Percentiles rank a stretch among this genome's conserved stretches.
These are phyloP conservation scores for Carassius carassius DNA, from an alignment of 2,113 vertebrate species.

Conservation along the genomic window DNA sequence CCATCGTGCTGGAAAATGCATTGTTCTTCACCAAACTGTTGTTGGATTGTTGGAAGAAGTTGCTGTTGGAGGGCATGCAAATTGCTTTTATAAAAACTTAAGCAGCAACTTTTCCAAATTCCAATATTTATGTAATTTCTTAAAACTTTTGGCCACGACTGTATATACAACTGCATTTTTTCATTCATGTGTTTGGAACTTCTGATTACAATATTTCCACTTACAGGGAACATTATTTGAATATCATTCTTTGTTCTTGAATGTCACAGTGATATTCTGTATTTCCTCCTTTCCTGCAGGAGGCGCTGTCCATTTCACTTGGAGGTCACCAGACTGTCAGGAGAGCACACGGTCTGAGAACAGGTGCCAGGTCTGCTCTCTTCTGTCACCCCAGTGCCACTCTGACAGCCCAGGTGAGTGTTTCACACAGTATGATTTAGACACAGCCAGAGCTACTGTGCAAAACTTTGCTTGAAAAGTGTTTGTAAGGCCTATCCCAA, in stretches of 20 bases:
- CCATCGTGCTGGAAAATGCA: no score
- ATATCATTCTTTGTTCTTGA: not conserved
- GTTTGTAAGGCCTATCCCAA: not conserved
- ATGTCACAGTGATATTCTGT: conserved; percentile 7
- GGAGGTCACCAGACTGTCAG: conserved; percentile 72
- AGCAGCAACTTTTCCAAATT: no score
- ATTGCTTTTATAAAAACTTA: no score
- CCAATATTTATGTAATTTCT: no score
- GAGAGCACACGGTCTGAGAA: conserved; percentile 76
- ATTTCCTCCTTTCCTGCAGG: conserved; percentile 61
- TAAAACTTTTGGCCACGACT: not conserved
- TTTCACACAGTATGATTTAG: no score
- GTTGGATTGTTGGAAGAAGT: no score
- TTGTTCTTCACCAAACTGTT: no score
- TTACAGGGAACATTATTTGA: not conserved
- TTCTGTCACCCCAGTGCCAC: conserved; percentile 71
- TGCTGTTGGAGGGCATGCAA: no score
- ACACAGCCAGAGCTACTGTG: not conserved
- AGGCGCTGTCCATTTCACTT: conserved; percentile 69
- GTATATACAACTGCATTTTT: not conserved
- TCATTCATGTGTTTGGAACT: not conserved
- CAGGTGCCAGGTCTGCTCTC: conserved; percentile 70
- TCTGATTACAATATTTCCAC: not conserved
- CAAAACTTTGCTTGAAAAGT: not conserved
- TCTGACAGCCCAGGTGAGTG: conserved; percentile 64